Conservation (phyloP, 2,797 vertebrate species). For the Gymnoscopelus microlampas region DNA sequence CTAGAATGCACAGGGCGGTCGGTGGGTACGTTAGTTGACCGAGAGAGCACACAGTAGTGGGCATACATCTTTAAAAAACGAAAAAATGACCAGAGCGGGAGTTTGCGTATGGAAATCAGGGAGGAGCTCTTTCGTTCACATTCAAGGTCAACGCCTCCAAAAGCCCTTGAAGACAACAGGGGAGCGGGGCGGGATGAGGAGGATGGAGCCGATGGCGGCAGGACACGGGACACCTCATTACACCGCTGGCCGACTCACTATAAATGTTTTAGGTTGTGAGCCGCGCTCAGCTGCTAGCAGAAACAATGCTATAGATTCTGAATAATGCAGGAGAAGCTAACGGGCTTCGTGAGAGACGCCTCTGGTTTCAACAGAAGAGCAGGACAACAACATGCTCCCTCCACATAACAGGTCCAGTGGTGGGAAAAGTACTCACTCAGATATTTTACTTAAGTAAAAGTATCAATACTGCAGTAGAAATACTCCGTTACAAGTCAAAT, state of each 20-base stretch:
- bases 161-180: background rate
- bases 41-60: constrained; percentile 24
- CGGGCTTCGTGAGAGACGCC: constrained; percentile 48
- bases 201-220: constrained; percentile 23
- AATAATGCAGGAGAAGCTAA: constrained; percentile 64
- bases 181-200: constrained; percentile 26
- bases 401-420: background rate
- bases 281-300: constrained; percentile 37
- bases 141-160: constrained; percentile 25
- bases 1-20: constrained; percentile 18
- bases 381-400: constrained; percentile 3
- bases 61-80: constrained; percentile 10
- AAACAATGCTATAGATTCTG: constrained; percentile 42
- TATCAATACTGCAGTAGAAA: too few species aligned
- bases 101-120: constrained; percentile 39
- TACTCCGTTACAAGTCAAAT: too few species aligned
- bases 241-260: constrained; percentile 52
- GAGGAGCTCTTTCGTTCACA: constrained; percentile 14
- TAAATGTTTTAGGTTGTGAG: constrained; percentile 73
- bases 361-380: constrained; percentile 61
- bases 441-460: too few species aligned
- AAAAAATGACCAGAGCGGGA: constrained; percentile 13
- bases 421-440: too few species aligned
- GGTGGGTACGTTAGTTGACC: constrained; percentile 3
- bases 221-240: constrained; percentile 75